Evolutionary conservation across 2,888 invertebrate species (phyloP).

Genomic region (Polydesmus complanatus): DNA sequence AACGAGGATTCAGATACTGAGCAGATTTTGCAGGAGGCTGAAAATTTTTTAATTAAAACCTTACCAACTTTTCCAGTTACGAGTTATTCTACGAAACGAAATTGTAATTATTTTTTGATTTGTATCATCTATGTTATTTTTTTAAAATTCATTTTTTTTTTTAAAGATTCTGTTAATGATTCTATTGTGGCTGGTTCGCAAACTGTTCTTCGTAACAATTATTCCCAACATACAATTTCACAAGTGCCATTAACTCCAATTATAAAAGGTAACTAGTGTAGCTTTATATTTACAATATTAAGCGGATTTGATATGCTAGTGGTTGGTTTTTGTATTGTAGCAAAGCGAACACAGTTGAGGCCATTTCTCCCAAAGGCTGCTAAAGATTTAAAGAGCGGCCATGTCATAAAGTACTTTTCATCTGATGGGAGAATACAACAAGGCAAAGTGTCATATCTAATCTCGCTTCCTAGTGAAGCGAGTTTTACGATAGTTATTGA

Average conservation of each 20-base stretch:
- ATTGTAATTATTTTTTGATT: too few species aligned
- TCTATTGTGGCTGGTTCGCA: background rate
- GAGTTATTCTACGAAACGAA: background rate
- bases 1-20: conserved; percentile 7
- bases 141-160: too few species aligned
- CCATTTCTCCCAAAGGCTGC: conserved; percentile 12
- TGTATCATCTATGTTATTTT: too few species aligned
- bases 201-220: too few species aligned
- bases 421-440: background rate
- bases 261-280: too few species aligned
- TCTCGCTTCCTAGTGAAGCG: background rate
- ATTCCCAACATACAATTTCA: too few species aligned
- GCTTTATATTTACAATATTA: background rate
- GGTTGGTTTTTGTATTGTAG: too few species aligned
- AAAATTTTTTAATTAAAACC: background rate
- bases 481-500: background rate
- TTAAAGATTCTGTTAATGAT: background rate
- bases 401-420: conserved; percentile 1
- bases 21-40: conserved; percentile 10
- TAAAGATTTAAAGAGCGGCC: conserved; percentile 3
- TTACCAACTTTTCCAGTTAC: background rate
- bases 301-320: too few species aligned
- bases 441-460: background rate
- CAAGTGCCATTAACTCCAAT: too few species aligned
- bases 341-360: background rate